phyloP scores from a whole-genome alignment of 1,140 invertebrate genomes.

The Cherax quadricarinatus region DNA sequence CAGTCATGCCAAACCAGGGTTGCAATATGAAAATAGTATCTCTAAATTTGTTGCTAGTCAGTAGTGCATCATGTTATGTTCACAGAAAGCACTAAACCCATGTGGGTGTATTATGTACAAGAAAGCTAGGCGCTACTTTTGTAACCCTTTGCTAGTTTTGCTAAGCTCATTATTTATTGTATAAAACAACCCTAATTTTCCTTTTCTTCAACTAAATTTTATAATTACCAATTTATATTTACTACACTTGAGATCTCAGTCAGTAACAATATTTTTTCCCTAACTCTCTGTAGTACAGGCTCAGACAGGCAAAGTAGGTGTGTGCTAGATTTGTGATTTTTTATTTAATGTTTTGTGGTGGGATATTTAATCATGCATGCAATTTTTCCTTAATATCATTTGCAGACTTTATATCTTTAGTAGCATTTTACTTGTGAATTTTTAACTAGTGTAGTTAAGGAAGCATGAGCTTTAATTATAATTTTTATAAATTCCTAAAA shows the following conservation, averaged over 20 bases:
- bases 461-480: neutral
- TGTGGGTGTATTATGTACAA: neutral
- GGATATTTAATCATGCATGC: conserved; percentile 31
- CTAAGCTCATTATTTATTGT: conserved; percentile 5
- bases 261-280: conserved; percentile 47
- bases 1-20: neutral
- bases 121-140: neutral
- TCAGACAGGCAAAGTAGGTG: conserved; percentile 69
- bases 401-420: neutral
- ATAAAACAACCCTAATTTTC: neutral
- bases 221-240: neutral
- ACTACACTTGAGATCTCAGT: neutral
- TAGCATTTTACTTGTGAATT: neutral
- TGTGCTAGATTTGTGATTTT: conserved; percentile 52
- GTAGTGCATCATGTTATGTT: neutral
- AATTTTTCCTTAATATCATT: neutral
- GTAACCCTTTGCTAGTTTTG: neutral
- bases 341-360: conserved; percentile 30
- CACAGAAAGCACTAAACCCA: no score
- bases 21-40: neutral
- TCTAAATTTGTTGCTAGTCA: neutral
- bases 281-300: conserved; percentile 59
- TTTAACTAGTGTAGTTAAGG: neutral
- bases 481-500: neutral
- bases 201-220: neutral